Conservation (phyloP, 2,113 vertebrate species). For the Phrynosoma blainvillii region DNA sequence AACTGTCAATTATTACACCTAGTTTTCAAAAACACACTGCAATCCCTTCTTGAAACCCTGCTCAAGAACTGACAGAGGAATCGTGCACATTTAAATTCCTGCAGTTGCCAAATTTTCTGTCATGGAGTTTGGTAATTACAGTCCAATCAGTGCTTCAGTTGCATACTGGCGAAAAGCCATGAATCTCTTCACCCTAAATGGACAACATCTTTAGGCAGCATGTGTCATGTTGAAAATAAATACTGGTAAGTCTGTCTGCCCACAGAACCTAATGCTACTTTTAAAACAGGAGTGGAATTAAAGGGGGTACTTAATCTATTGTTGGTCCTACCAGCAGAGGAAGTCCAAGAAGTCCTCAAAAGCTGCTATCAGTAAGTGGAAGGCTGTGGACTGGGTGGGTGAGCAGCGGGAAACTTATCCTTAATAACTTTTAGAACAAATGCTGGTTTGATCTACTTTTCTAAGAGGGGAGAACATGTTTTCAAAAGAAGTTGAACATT, state of each 20-base stretch:
- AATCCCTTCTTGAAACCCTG: conserved; percentile 79
- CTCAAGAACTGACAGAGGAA: conserved; percentile 78
- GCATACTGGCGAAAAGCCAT: conserved; percentile 46
- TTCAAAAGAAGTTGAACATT: conserved; percentile 64
- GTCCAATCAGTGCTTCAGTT: conserved; percentile 67
- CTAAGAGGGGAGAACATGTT: conserved; percentile 65
- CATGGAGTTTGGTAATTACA: conserved; percentile 74
- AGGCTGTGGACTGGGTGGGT: background rate
- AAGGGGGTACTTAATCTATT: conserved; percentile 56
- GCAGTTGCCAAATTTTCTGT: conserved; percentile 71
- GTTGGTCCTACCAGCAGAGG: conserved; percentile 51
- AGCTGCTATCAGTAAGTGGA: conserved; percentile 52
- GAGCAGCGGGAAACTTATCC: background rate
- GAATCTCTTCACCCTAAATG: conserved; percentile 57
- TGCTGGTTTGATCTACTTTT: conserved; percentile 50
- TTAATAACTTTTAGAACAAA: conserved; percentile 57
- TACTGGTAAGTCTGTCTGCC: conserved; percentile 77
- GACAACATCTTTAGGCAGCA: conserved; percentile 71
- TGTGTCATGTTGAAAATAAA: conserved; percentile 70
- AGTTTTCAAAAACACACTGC: conserved; percentile 78
- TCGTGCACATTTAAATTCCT: conserved; percentile 70
- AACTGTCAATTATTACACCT: conserved; percentile 75
- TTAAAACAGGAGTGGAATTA: conserved; percentile 52
- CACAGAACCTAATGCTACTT: conserved; percentile 73
- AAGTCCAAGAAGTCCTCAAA: conserved; percentile 43